These are phyloP conservation scores for Chamaetylas fuelleborni DNA, from an alignment of 2,113 vertebrate genomes.

Conservation along the genomic window DNA sequence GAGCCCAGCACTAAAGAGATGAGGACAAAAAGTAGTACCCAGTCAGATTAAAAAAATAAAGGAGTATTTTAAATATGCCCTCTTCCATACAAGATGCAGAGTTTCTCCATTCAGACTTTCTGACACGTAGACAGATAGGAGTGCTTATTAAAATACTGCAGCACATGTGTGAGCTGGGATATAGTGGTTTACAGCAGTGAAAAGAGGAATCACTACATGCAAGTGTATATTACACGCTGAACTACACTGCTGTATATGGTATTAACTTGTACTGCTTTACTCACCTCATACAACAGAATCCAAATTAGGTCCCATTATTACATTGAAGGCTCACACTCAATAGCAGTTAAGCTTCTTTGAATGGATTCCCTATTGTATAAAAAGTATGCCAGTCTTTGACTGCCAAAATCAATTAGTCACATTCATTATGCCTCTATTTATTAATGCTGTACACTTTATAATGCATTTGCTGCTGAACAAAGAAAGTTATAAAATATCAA, in stretches of 20 bases:
- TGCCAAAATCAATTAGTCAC: conserved; percentile 86
- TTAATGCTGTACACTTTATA: conserved; percentile 79
- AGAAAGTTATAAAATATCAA: conserved; percentile 80
- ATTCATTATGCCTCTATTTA: conserved; percentile 86
- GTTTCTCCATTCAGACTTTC: background rate
- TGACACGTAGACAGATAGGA: background rate
- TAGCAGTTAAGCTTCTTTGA: conserved; percentile 81
- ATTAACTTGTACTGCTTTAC: conserved; percentile 66
- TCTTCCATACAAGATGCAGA: background rate
- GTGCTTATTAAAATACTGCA: background rate
- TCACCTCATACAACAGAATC: conserved; percentile 73
- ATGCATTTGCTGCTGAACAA: conserved; percentile 73
- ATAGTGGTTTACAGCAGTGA: background rate
- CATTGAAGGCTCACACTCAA: conserved; percentile 75
- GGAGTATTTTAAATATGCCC: background rate
- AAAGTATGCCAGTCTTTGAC: conserved; percentile 81
- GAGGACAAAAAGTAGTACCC: conserved; percentile 34
- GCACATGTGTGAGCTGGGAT: background rate
- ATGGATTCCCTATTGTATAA: conserved; percentile 79
- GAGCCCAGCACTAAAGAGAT: conserved; percentile 31
- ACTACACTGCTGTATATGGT: conserved; percentile 34
- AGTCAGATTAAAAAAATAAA: background rate
- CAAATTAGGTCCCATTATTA: conserved; percentile 79
- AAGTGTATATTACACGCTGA: conserved; percentile 13
- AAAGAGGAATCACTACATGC: background rate